Base-by-base conservation (phyloP, 2,888 invertebrate species). In the Hyposoter didymator region DNA sequence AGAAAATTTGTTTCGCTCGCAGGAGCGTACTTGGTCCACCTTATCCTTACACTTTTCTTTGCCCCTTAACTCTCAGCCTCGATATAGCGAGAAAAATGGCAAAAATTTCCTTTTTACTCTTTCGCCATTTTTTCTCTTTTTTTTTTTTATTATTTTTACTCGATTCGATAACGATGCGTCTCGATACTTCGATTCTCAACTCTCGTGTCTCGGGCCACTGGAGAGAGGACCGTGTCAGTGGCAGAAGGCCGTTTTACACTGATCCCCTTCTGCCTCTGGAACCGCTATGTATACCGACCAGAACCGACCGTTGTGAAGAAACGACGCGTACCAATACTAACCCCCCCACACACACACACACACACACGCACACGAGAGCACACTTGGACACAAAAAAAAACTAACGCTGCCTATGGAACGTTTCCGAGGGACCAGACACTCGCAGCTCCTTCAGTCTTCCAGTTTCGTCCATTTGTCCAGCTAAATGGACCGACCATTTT, bases 221-320 rank as follows among this genome's bases (percentile, higher is more conserved):
- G 76, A 62, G 83, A 78, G 47, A 59, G 73, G 72, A 76, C 80
- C 83, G 83, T 76, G 85, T 73, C 87, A 86, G 91, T 88, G 90
- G 85, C 92, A 93, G 90, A 92, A 91, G 92, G 91, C 92, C 91
- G 92, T 90, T 92, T 93, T 92, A 91, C 90, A 93, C 93, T 93
- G 93, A 90, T 90, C 90, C 90, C 90, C 89, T 90, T 87, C 89
- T 90, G 90, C 89, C 87, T 87, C 89, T 89, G 90, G 91, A 91
- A 90, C 89, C 91, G 89, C 90, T 91, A 89, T 91, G 90, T 91
- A 90, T 91, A 90, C 90, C 89, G 86, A 86, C 76, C 85, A 74
- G 49, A 70, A 22, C 43, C 72, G 49, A 74, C 67, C 74, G 73
- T 67, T 73, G 66, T 66, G 73, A 78, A 79, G 73, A 67, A 81